phyloP scores from a whole-genome alignment of 2,888 invertebrate species.

The Atrina japonica region DNA sequence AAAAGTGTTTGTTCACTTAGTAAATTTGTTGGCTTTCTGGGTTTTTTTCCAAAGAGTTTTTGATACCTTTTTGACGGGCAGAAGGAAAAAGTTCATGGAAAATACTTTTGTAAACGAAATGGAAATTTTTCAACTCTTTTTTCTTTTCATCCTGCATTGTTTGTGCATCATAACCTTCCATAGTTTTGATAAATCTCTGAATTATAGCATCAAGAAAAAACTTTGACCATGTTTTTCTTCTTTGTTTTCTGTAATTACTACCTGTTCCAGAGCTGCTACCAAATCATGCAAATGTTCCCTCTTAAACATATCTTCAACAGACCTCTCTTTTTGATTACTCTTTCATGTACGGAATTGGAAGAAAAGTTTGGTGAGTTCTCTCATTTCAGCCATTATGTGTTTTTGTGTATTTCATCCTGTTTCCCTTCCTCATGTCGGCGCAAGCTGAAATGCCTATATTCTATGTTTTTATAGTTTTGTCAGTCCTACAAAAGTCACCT shows the following conservation, averaged over 20 bases:
- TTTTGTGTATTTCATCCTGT: slow-evolving; percentile 33
- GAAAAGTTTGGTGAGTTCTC: slow-evolving; percentile 31
- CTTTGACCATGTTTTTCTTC: slow-evolving; percentile 35
- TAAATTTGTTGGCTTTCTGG: slow-evolving; percentile 31
- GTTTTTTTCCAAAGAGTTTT: slow-evolving; percentile 34
- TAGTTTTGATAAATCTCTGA: slow-evolving; percentile 20
- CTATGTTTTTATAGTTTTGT: slow-evolving; percentile 28
- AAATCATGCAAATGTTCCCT: slow-evolving; percentile 24
- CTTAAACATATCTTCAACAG: slow-evolving; percentile 14
- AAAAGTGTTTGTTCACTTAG: slow-evolving; percentile 26
- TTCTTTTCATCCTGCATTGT: slow-evolving; percentile 34
- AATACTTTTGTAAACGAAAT: slow-evolving; percentile 18
- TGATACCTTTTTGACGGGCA: slow-evolving; percentile 26
- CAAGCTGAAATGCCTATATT: slow-evolving; percentile 29
- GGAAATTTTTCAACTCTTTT: slow-evolving; percentile 21
- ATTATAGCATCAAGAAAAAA: slow-evolving; percentile 27
- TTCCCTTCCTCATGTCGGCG: slow-evolving; percentile 28
- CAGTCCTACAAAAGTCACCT: slow-evolving; percentile 26
- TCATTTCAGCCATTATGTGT: slow-evolving; percentile 39
- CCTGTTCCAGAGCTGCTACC: slow-evolving; percentile 12
- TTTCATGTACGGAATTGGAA: slow-evolving; percentile 13
- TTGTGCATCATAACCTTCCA: slow-evolving; percentile 23
- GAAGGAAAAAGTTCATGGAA: slow-evolving; percentile 23
- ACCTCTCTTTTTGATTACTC: not conserved
- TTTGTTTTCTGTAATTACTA: slow-evolving; percentile 7